Percentiles rank a stretch among this genome's conserved stretches.
Evolutionary conservation across 2,797 vertebrate species (phyloP).

Genomic region (Acanthornis magna): DNA sequence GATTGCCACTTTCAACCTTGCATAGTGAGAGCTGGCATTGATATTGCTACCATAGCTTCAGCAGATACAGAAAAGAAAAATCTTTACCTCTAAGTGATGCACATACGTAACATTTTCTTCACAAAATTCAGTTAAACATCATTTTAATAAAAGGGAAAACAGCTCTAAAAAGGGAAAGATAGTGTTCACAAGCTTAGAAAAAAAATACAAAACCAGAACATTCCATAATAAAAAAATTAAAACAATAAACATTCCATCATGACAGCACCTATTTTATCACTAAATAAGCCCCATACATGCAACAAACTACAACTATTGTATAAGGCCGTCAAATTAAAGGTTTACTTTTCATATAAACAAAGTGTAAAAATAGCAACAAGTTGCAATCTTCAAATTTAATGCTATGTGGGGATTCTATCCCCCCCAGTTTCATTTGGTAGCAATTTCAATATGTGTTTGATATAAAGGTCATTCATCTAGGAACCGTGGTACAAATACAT

Average conservation of each 20-base stretch:
- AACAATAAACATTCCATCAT: conserved; percentile 13
- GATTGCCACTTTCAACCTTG: conserved; percentile 56
- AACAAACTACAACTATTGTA: conserved; percentile 45
- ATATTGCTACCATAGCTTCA: conserved; percentile 64
- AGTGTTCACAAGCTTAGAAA: conserved; percentile 63
- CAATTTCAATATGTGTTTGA: conserved; percentile 7
- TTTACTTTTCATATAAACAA: conserved; percentile 50
- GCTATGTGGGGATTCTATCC: background rate
- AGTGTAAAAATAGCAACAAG: conserved; percentile 49
- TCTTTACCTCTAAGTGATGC: conserved; percentile 9
- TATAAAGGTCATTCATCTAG: conserved; percentile 61
- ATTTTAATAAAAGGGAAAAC: conserved; percentile 45
- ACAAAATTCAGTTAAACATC: conserved; percentile 27
- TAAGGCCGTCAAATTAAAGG: conserved; percentile 52
- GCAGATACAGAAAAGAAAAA: conserved; percentile 28
- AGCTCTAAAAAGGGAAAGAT: conserved; percentile 27
- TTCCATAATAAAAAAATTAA: conserved; percentile 51
- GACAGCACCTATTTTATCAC: conserved; percentile 41
- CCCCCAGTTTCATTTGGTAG: conserved; percentile 51
- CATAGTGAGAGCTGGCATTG: conserved; percentile 58
- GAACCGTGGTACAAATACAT: conserved; percentile 86
- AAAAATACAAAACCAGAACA: conserved; percentile 63
- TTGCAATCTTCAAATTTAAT: conserved; percentile 46
- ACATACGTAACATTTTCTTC: conserved; percentile 3
- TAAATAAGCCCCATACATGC: conserved; percentile 43